Evolutionary conservation across 2,888 invertebrate genomes (phyloP), one percentile per base, ranked within the genome.

Genomic region (Cosmorhoe ocellata): DNA sequence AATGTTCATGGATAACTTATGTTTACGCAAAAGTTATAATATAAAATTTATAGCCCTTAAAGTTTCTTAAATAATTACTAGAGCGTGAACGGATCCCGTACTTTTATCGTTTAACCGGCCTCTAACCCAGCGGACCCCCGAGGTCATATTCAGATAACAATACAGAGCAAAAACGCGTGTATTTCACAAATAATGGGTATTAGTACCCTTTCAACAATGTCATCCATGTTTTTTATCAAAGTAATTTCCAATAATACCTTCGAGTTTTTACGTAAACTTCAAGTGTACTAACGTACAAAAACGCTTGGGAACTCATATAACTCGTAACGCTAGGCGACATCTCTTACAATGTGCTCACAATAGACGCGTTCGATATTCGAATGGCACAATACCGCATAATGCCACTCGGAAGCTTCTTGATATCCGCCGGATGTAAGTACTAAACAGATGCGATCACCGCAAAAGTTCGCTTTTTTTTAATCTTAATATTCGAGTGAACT

Each of bases 351-450:
- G 82, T 36, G 37, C 32, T 14, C 22, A 60, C 74, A 60, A 60
- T 60, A 61, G 69, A 62, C 64, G 51, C 64, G 66, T 63, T 76
- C 73, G 64, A 72, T 74, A 74, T 73, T 71, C 74, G 66, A 72
- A 67, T 59, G 58, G 60, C 69, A 85, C 86, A 86, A 58, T 54
- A 48, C 43, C 51, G 12, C 34, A 48, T 50, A 85, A 81, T 72
- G 73, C 76, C 63, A 32, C 69, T 77, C 76, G 79, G 79, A 83
- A 84, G 79, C 83, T 81, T 85, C 84, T 86, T 82, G 79, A 86
- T 85, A 83, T 71, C 76, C 71, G 72, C 76, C 80, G 81, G 86
- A 86, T 86, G 84, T 81, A 83, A 83, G 79, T 84, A 76, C 67
- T 66, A 67, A 65, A 77, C 74, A 85, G 86, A 86, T 79, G 74